Conservation (phyloP, 2,888 invertebrate species). For the Lasioglossum lativentre region DNA sequence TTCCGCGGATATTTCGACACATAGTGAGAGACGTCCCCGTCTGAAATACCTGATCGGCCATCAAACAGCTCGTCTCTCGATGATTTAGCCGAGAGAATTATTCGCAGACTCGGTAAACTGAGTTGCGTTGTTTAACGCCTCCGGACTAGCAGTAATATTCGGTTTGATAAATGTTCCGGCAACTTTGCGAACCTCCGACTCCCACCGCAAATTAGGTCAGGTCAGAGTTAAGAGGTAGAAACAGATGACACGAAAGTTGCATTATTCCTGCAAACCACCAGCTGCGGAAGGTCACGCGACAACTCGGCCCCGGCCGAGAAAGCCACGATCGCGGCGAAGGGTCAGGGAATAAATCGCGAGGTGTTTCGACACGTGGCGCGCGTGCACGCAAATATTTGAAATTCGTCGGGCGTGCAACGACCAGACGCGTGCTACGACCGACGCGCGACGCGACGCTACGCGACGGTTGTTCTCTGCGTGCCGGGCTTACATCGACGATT, state of each 20-base stretch:
- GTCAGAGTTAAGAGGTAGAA: conserved; percentile 43
- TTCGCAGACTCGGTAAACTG: neutral
- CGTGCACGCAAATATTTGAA: conserved; percentile 74
- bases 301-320: conserved; percentile 12
- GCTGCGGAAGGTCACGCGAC: conserved; percentile 41
- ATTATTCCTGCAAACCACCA: conserved; percentile 66
- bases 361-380: conserved; percentile 68
- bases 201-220: conserved; percentile 2
- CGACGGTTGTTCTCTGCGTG: conserved; percentile 6
- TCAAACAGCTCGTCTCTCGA: neutral
- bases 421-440: conserved; percentile 1
- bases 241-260: conserved; percentile 71
- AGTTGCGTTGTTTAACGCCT: neutral
- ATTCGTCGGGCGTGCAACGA: conserved; percentile 65
- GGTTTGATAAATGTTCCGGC: neutral
- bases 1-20: neutral
- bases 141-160: neutral
- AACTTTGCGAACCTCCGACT: neutral
- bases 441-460: conserved; percentile 9
- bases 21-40: neutral
- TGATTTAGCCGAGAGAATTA: neutral
- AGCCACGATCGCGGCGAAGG: neutral
- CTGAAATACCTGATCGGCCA: neutral
- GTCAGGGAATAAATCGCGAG: conserved; percentile 69
- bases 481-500: neutral